A percentile compares a stretch with the other conserved stretches of the same genome.
These are phyloP conservation scores for Galago senegalensis DNA, from an alignment of 2,797 vertebrate genomes.

Conservation along the genomic window DNA sequence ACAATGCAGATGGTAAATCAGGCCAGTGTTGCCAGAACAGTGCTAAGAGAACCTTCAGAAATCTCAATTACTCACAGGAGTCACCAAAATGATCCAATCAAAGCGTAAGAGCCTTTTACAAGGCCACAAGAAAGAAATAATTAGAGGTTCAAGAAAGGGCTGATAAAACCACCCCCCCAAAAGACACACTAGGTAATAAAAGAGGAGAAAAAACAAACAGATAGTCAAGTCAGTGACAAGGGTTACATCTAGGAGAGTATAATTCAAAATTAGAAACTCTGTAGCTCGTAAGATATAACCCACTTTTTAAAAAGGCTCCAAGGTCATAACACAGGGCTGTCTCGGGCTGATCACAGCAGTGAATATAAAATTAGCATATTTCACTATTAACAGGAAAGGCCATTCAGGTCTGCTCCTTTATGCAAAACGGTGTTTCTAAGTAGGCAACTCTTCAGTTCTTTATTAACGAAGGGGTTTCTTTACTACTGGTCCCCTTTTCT, in stretches of 20 bases:
- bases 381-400: slow-evolving; percentile 50
- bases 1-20: background rate
- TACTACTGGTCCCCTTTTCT: background rate
- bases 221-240: slow-evolving; percentile 50
- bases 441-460: slow-evolving; percentile 18
- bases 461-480: slow-evolving; percentile 35
- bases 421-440: slow-evolving; percentile 61
- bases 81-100: background rate
- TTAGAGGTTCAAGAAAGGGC: background rate
- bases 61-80: background rate
- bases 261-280: slow-evolving; percentile 36
- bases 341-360: slow-evolving; percentile 2
- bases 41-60: background rate
- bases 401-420: slow-evolving; percentile 47
- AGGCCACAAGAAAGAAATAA: background rate
- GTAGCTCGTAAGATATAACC: background rate
- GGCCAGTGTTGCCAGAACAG: background rate
- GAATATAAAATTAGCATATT: slow-evolving; percentile 66
- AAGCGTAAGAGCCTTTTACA: background rate
- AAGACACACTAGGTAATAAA: background rate
- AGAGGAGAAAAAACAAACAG: slow-evolving; percentile 44
- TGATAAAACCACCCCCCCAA: background rate
- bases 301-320: slow-evolving; percentile 56
- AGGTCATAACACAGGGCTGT: slow-evolving; percentile 39
- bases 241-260: background rate